Evolutionary conservation across 2,113 vertebrate genomes (phyloP), one percentile per base, ranked within the genome.

Genomic region (Harpagus bidentatus): DNA sequence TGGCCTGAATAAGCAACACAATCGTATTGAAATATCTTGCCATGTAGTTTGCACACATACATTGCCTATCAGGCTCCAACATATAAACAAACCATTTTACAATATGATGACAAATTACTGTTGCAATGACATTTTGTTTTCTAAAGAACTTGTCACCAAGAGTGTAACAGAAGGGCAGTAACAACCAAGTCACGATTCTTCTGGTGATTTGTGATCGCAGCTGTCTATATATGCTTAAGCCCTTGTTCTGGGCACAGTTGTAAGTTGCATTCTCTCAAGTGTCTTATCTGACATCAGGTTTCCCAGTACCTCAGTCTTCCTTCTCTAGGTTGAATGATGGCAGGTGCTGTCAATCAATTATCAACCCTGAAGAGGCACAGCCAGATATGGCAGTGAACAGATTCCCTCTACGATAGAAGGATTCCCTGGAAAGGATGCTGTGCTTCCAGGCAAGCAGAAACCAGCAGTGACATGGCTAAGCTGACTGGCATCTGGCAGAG

Each of bases 1-100:
- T 1, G 11, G 32, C 20, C 72, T 71, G 45, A 83, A 55, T 7
- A 42, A 90, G 14, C 26, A 84, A 50, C 8, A 42, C 0, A 0
- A 56, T 50, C 0, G 0, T 52, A 43, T 73, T 61, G 40, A 77
- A 86, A 16, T 36, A 40, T n/a, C 43, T 86, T 74, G n/a, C 34
- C 55, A 10, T 13, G 31, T 36, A 26, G n/a, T 87, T 67, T 67
- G 52, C 29, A 79, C 15, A 65, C 17, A 25, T 23, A 9, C 18
- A 38, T 29, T 84, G 32, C 22, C 38, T 83, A 26, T 36, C n/a
- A n/a, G 11, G 12, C 14, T 66, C n/a, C 38, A 55, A 53, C 22
- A 32, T 3, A 32, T 8, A 81, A 91, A 62, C 42, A 71, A 86
- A 38, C 4, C 16, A 16, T 59, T 69, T 80, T 20, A 47, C 48